Percentiles rank a stretch among this genome's conserved stretches.
phyloP scores from a whole-genome alignment of 1,140 invertebrate genomes.

The Hydropsyche tenuis region DNA sequence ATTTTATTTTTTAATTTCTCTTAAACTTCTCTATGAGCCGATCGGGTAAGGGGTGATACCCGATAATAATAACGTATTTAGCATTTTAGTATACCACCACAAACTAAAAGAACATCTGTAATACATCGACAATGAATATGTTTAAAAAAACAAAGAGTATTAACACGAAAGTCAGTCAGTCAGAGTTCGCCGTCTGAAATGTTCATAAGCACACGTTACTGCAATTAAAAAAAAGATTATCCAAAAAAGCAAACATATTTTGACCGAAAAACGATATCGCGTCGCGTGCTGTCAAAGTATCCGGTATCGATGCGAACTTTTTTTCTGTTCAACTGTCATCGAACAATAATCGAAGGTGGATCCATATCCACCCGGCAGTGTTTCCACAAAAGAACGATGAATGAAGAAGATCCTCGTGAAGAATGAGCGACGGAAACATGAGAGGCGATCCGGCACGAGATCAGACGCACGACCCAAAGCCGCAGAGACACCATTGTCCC shows the following conservation, averaged over 20 bases:
- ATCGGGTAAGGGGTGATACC: constrained; percentile 44
- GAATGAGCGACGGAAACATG: constrained; percentile 37
- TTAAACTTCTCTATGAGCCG: not conserved
- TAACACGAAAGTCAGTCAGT: constrained; percentile 45
- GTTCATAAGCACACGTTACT: constrained; percentile 56
- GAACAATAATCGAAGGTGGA: not conserved
- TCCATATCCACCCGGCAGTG: not conserved
- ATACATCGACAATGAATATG: not conserved
- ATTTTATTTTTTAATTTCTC: not conserved
- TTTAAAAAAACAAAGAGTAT: constrained; percentile 14
- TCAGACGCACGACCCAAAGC: constrained; percentile 14
- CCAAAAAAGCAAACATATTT: constrained; percentile 54
- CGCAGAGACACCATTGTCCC: constrained; percentile 44
- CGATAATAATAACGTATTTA: constrained; percentile 47
- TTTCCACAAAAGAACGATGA: constrained; percentile 19
- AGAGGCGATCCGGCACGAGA: constrained; percentile 40
- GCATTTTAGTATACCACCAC: constrained; percentile 40
- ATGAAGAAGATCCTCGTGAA: constrained; percentile 1
- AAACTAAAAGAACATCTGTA: constrained; percentile 22
- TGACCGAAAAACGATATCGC: constrained; percentile 52
- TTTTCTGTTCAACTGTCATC: constrained; percentile 12
- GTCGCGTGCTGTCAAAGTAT: constrained; percentile 40
- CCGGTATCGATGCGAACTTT: constrained; percentile 14
- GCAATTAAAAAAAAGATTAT: constrained; percentile 55
- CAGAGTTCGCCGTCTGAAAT: constrained; percentile 47